Evolutionary conservation across 2,797 vertebrate species (phyloP), one percentile per base, ranked within the genome.

Genomic region (Hyperoplus immaculatus): DNA sequence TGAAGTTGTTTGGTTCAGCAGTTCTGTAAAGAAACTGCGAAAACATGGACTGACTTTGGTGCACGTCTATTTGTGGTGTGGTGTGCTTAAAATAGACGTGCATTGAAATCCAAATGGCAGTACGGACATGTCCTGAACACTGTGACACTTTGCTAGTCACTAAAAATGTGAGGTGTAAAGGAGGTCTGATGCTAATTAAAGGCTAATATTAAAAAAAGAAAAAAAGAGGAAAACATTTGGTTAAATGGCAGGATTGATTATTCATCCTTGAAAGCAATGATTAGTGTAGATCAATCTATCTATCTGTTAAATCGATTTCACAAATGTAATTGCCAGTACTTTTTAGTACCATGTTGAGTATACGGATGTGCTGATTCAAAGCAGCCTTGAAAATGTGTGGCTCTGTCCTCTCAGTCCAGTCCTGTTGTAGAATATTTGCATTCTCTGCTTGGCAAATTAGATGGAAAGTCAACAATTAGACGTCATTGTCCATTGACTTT

Each of bases 401-500:
- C 63, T 45, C 13, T 49, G 36, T 21, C n/a, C 5, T 36, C 49
- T 41, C 8, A n/a, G 16, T 66, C 15, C 16, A 29, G 29, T 57
- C 41, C 56, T 64, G 46, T 64, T 15, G 43, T 43, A 29, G 13
- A 15, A 58, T 55, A 29, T 60, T 54, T 72, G 53, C 42, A 58
- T 64, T 55, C 49, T 53, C 41, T 66, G 41, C 38, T 9, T 57
- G n/a, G 43, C 62, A 58, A 71, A 71, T 39, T 21, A 53, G 15
- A 43, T 11, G 47, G 2, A 21, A 49, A 61, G 21, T 58, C 51
- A 71, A 43, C 15, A 15, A 70, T 80, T 71, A 61, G 45, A 73
- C 53, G 64, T 55, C 13, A 43, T 21, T 57, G 46, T 62, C 47
- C 15, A 45, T 72, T 71, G 75, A 50, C 58, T 75, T 55, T 63